Conservation (phyloP, 2,113 vertebrate species). For the Pollimyrus isidori region DNA sequence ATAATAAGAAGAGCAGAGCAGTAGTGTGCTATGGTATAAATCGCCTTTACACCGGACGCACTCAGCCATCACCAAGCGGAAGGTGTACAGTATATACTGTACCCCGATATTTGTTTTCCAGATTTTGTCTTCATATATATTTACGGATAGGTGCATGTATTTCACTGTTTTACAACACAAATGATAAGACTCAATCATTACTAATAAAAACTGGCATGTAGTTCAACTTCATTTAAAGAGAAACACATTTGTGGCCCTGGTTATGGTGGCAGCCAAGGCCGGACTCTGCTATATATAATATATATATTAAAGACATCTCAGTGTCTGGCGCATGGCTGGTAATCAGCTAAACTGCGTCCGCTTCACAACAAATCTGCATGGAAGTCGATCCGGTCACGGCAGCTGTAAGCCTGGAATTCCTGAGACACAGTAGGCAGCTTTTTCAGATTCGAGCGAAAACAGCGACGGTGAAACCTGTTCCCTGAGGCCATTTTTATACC, state of each 20-base stretch:
- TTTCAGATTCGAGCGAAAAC: not conserved
- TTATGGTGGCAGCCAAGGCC: not conserved
- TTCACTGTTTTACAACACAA: not conserved
- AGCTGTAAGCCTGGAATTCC: not conserved
- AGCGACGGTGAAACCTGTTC: not conserved
- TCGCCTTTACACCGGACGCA: not conserved
- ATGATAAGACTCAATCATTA: not conserved
- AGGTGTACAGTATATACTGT: too few species aligned
- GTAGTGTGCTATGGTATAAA: not conserved
- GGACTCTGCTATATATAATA: not conserved
- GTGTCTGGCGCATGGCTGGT: not conserved
- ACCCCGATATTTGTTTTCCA: not conserved
- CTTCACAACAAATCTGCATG: not conserved
- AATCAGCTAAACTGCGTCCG: not conserved
- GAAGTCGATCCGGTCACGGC: not conserved
- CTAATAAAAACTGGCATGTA: not conserved
- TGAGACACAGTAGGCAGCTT: not conserved
- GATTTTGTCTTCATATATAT: not conserved
- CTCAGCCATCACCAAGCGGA: not conserved
- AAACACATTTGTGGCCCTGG: not conserved
- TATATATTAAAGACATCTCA: not conserved
- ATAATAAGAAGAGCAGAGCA: not conserved
- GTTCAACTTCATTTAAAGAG: not conserved
- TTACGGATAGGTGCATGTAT: not conserved
- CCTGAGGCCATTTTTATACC: not conserved